Percentiles rank a stretch among this genome's conserved stretches.
phyloP scores from a whole-genome alignment of 2,113 vertebrate species.

The Hyperopisus bebe region DNA sequence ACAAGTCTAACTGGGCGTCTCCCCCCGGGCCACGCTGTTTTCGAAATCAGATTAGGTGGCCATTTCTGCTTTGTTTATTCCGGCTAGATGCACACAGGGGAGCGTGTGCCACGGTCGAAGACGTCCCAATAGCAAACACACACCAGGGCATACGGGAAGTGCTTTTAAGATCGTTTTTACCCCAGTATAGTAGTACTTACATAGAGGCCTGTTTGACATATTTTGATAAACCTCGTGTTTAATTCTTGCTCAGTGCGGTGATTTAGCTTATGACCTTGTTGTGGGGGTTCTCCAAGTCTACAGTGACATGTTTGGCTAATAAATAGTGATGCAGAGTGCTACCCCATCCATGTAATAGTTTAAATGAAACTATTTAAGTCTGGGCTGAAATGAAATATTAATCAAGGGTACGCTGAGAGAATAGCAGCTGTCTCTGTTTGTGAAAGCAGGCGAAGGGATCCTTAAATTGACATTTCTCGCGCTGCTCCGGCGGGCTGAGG shows the following conservation, averaged over 20 bases:
- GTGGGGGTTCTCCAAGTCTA: neutral
- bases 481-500: neutral
- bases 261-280: neutral
- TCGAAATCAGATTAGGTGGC: constrained; percentile 32
- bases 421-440: neutral
- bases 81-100: neutral
- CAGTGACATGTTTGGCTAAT: neutral
- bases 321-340: neutral
- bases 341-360: constrained; percentile 1
- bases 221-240: neutral
- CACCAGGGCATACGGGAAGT: neutral
- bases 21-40: constrained; percentile 19
- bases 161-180: neutral
- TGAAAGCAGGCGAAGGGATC: neutral
- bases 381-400: constrained; percentile 2
- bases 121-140: neutral
- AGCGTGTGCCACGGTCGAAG: neutral
- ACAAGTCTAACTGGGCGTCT: neutral
- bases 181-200: neutral
- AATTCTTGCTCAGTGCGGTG: neutral
- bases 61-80: constrained; percentile 37
- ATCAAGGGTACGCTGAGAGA: neutral
- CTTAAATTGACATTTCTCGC: neutral
- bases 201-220: neutral
- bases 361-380: constrained; percentile 7